phyloP scores from a whole-genome alignment of 2,113 vertebrate species.

The Smithornis capensis region DNA sequence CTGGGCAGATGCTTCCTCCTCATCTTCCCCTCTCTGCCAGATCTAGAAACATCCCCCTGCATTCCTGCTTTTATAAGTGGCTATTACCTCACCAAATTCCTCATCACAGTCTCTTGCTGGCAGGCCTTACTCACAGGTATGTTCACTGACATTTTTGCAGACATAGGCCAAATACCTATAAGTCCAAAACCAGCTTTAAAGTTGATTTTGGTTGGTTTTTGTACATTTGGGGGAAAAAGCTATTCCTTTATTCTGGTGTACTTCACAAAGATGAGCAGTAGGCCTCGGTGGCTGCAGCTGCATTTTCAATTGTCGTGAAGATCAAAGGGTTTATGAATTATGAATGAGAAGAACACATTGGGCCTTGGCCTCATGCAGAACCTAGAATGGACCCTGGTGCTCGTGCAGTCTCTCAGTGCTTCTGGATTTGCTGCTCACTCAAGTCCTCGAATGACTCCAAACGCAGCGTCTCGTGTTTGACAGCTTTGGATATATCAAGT shows the following conservation, averaged over 20 bases:
- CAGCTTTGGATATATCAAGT: rapidly evolving
- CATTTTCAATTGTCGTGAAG: neutral
- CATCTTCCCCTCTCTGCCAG: neutral
- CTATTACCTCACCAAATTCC: neutral
- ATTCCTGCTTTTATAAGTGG: neutral
- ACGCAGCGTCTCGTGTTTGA: rapidly evolving
- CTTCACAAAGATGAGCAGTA: neutral
- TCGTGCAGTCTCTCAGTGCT: neutral
- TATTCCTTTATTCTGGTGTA: neutral
- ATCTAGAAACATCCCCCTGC: neutral
- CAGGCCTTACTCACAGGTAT: neutral
- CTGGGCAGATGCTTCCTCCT: neutral
- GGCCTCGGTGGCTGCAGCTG: neutral
- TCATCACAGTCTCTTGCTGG: neutral
- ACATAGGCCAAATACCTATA: neutral
- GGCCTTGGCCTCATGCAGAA: neutral
- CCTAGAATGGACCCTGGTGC: neutral
- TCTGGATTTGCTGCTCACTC: neutral
- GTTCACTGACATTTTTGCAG: neutral
- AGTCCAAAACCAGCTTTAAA: neutral
- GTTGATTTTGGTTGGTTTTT: neutral
- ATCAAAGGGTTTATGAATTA: neutral
- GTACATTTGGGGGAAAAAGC: neutral
- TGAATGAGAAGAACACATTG: rapidly evolving
- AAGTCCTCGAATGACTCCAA: neutral